Base-by-base conservation (phyloP, 2,113 vertebrate genomes). In the Dasyornis broadbenti region DNA sequence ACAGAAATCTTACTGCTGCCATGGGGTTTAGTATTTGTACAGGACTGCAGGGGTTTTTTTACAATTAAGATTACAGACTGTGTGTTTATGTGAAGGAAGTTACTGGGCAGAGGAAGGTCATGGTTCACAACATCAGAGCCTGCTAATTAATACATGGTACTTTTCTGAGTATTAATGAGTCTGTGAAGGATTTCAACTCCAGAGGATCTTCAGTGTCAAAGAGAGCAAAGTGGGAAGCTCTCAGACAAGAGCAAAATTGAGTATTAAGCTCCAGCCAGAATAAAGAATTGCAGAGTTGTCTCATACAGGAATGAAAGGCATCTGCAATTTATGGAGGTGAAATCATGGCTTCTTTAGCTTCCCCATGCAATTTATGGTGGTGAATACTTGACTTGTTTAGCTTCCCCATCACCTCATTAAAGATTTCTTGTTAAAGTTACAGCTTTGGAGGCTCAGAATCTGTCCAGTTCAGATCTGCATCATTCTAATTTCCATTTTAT, bases 371-470 rank as follows among this genome's bases (percentile, higher is more conserved):
- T 82, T 97, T 91, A 92, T 82, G 40, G 59, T 80, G 70, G 35
- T 73, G 35, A 86, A 39, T 20, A n/a, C 11, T 37, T 70, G 21
- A 45, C 30, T 91, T 81, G 11, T 64, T 89, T 50, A 71, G 33
- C 27, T 94, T 82, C 35, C 47, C 23, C 6, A 12, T 71, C 35
- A 49, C 47, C 30, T 83, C 65, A n/a, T 61, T 84, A 68, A 76
- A 61, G 19, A 28, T 71, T 72, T 96, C 47, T 66, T 91, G 30
- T 76, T 91, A 42, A 95, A 96, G 83, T 92, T 96, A 94, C 9
- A 10, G 73, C 66, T 95, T 92, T 82, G 22, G 11, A 81, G 33
- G 12, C 24, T 89, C 54, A 73, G 31, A 70, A 68, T 73, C 35
- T 61, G 24, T 31, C 37, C 33, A 31, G 35, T 37, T 86, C 1